Evolutionary conservation across 2,888 invertebrate species (phyloP).

Genomic region (Steinernema scapterisci): DNA sequence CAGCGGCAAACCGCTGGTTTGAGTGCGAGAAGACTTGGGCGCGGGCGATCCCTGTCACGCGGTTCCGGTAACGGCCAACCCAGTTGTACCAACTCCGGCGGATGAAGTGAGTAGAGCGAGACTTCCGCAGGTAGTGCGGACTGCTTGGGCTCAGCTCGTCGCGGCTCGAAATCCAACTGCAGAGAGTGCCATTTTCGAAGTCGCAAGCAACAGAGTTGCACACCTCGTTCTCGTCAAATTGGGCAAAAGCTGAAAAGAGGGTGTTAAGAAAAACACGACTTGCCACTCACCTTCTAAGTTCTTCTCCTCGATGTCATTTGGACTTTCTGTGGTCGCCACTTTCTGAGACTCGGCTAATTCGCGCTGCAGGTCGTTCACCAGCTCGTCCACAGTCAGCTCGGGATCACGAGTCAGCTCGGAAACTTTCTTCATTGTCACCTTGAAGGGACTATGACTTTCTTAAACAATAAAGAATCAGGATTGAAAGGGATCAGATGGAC

Average conservation of each 20-base stretch:
- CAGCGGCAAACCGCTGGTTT: slow-evolving; percentile 57
- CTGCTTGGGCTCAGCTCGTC: slow-evolving; percentile 41
- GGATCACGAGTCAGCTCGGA: slow-evolving; percentile 3
- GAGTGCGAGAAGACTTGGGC: slow-evolving; percentile 52
- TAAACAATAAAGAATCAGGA: not conserved
- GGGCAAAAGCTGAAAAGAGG: not conserved
- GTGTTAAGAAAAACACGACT: not conserved
- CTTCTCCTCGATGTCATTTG: not conserved
- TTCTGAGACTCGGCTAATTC: not conserved
- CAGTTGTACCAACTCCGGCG: slow-evolving; percentile 62
- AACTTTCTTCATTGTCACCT: slow-evolving; percentile 21
- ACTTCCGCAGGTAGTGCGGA: slow-evolving; percentile 41
- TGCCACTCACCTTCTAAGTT: not conserved
- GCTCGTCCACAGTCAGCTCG: not conserved
- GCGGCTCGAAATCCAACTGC: slow-evolving; percentile 44
- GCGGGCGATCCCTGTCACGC: slow-evolving; percentile 49
- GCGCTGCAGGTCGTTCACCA: slow-evolving; percentile 8
- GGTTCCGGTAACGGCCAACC: slow-evolving; percentile 50
- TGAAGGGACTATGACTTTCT: slow-evolving; percentile 1
- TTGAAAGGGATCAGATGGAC: not conserved
- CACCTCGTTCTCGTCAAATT: slow-evolving; percentile 21
- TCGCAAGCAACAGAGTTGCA: slow-evolving; percentile 48
- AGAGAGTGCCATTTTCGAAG: slow-evolving; percentile 49
- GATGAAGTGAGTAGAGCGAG: slow-evolving; percentile 37
- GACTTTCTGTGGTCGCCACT: not conserved